Conservation (phyloP, 2,113 vertebrate genomes). For the Mus pahari region DNA sequence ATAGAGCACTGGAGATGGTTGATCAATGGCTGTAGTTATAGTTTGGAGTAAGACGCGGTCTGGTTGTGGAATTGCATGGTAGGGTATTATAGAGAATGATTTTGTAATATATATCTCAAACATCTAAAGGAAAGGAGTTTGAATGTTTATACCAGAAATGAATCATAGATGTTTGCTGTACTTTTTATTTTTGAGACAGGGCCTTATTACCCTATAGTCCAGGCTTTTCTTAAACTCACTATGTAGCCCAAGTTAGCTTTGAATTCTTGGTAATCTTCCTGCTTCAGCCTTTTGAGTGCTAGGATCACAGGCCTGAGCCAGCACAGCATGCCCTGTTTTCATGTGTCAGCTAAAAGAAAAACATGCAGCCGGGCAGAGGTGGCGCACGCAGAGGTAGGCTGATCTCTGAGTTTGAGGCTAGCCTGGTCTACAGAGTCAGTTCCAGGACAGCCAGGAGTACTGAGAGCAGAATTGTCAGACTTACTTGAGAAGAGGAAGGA, state of each 20-base stretch:
- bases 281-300: background rate
- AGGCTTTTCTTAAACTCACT: background rate
- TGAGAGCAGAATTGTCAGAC: slow-evolving; percentile 28
- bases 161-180: background rate
- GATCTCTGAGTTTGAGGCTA: too few relatives aligned
- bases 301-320: background rate
- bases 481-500: background rate
- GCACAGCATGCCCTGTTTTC: background rate
- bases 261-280: background rate
- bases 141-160: background rate
- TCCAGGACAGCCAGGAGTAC: too few relatives aligned
- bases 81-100: background rate
- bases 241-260: background rate
- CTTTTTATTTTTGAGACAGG: background rate
- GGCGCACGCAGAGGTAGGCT: too few relatives aligned
- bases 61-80: background rate
- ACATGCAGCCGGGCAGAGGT: too few relatives aligned
- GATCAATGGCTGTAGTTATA: background rate
- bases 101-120: background rate
- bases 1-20: background rate
- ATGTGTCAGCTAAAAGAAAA: background rate
- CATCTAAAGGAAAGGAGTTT: background rate
- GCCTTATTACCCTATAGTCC: background rate
- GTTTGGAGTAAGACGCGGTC: background rate
- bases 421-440: too few relatives aligned